Conservation (phyloP, 2,113 vertebrate genomes). For the Scytalopus superciliaris region DNA sequence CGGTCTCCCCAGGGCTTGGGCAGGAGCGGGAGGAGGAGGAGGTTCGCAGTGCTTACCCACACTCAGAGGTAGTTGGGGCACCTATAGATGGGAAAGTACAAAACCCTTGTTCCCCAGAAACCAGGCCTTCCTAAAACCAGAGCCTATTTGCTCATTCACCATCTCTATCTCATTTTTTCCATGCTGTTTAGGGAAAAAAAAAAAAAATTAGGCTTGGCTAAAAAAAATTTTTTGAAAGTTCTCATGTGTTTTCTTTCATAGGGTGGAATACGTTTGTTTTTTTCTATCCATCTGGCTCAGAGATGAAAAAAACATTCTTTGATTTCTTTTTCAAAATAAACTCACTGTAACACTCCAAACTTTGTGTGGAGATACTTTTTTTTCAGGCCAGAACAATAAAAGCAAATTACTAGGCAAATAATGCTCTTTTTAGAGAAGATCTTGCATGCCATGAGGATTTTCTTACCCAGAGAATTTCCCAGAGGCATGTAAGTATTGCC, state of each 20-base stretch:
- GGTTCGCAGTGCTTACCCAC: neutral
- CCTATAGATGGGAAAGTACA: neutral
- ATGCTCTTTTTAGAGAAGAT: neutral
- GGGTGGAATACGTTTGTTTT: neutral
- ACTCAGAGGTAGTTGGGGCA: neutral
- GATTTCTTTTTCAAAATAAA: conserved; percentile 60
- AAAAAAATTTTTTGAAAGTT: neutral
- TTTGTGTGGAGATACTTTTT: neutral
- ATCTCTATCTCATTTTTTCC: neutral
- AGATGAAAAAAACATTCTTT: conserved; percentile 35
- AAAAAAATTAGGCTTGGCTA: neutral
- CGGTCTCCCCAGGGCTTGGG: fast-evolving
- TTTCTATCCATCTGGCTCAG: conserved; percentile 31
- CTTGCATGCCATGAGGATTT: neutral
- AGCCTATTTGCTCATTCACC: neutral
- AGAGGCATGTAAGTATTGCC: neutral
- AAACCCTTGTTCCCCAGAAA: neutral
- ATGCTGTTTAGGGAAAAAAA: neutral
- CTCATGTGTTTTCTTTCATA: conserved; percentile 39
- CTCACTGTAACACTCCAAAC: neutral
- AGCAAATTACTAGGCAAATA: neutral
- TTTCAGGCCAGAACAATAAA: conserved; percentile 5
- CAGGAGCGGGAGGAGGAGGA: neutral
- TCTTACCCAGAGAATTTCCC: neutral
- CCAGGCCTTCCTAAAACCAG: neutral